A percentile compares a stretch with the other conserved stretches of the same genome.
phyloP scores from a whole-genome alignment of 2,797 vertebrate species.

The Phoeniculus purpureus region DNA sequence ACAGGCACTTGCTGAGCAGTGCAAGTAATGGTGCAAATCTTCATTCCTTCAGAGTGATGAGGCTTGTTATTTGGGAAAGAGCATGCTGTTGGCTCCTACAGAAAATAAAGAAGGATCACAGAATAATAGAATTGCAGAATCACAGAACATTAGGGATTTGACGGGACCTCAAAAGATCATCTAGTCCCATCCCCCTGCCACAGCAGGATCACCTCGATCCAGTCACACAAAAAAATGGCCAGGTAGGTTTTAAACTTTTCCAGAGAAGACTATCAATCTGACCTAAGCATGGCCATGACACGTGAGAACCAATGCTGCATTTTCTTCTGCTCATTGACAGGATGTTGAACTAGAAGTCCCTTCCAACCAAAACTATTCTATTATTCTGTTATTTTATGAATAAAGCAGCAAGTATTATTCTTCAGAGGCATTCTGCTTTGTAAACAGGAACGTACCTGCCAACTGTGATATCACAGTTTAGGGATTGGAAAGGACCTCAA shows the following conservation, averaged over 20 bases:
- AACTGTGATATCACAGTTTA: too few relatives aligned
- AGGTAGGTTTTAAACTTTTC: too few relatives aligned
- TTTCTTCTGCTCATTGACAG: fast-evolving
- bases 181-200: too few relatives aligned
- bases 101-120: background rate
- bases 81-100: background rate
- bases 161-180: too few relatives aligned
- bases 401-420: background rate
- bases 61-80: background rate
- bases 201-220: too few relatives aligned
- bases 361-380: background rate
- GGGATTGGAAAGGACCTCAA: background rate
- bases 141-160: too few relatives aligned
- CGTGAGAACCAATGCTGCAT: background rate
- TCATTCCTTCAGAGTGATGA: background rate
- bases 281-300: background rate
- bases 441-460: fast-evolving
- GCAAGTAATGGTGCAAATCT: background rate
- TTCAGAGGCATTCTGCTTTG: background rate
- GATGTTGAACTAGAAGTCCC: background rate
- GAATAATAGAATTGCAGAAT: too few relatives aligned
- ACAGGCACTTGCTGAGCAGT: background rate
- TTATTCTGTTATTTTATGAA: background rate
- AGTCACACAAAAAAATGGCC: too few relatives aligned
- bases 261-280: background rate